Conservation (phyloP, 2,113 vertebrate genomes). For the Acrocephalus kingi region DNA sequence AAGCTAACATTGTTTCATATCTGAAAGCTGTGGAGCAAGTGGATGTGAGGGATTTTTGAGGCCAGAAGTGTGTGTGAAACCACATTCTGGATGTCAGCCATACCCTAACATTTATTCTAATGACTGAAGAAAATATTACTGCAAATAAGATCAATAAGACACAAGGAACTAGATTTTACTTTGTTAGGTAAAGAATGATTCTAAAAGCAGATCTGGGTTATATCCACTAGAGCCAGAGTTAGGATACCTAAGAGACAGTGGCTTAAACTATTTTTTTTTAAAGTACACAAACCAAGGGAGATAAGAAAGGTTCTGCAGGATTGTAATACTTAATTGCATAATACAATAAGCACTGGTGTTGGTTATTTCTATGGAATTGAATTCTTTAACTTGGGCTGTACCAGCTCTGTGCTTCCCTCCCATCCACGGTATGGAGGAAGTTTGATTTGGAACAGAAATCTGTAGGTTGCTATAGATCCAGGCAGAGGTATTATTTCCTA, state of each 20-base stretch:
- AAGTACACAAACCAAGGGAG: not conserved
- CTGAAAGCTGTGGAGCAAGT: not conserved
- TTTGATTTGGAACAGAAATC: not conserved
- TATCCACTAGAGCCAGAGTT: not conserved
- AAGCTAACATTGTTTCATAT: not conserved
- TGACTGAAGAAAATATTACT: not conserved
- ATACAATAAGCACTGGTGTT: not conserved
- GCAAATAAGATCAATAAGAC: not conserved
- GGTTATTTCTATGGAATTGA: not conserved
- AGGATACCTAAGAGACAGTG: not conserved
- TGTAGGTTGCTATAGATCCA: not conserved
- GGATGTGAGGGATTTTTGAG: not conserved
- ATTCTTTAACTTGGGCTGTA: not conserved
- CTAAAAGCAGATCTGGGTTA: not conserved
- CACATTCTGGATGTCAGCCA: not conserved
- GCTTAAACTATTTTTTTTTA: not conserved
- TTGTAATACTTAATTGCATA: not conserved
- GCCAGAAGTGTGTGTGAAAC: not conserved
- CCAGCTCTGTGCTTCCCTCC: not conserved
- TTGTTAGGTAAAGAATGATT: not conserved
- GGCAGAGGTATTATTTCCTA: not conserved
- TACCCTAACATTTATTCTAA: not conserved
- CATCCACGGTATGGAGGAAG: fast-evolving
- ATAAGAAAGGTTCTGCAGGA: not conserved
- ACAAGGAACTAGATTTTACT: not conserved